Base-by-base conservation (phyloP, 1,140 invertebrate species). In the Camponotus floridanus region DNA sequence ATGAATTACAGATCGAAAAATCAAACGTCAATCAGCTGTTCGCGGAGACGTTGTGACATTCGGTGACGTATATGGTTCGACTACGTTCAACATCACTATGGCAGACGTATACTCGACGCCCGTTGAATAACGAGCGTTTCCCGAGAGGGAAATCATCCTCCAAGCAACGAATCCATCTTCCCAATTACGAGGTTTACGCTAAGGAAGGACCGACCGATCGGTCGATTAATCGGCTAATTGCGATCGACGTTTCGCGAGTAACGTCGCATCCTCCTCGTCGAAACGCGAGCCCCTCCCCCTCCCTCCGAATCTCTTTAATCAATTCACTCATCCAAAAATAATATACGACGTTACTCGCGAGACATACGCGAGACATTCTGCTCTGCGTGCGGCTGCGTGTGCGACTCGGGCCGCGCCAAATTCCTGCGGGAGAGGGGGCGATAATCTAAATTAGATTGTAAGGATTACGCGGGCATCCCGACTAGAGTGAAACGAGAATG, bases 201-300 rank as follows among this genome's bases (percentile, higher is more conserved):
- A 88, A 79, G 57, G 81, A 51, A 85, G 48, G 31, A 70, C 21
- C 62, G 55, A 59, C 36, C 71, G 39, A 83, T 55, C 55, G 88
- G 65, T 86, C 86, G n/a, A 84, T 80, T 55, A 74, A 89, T 79
- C 57, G 42, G 51, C 57, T 87, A 70, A 76, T 71, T 33, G 79
- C 73, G 74, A 42, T 61, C 74, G n/a, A 39, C 45, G 26, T 61
- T 73, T n/a, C n/a, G 55, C 39, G 68, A 83, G 57, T 73, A 73
- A 73, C 39, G 18, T 61, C 55, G n/a, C 11, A 18, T 18, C 13
- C 33, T 9, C 31, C 21, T 18, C 31, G 3, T 36, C 21, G 3
- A n/a, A 6, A 3, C 11, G 15, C 33, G 2, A 15, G 13, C 42
- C 8, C 1, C 42, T 45, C 6, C 11, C 13, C 48, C 36, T 39